Base-by-base conservation (phyloP, 2,888 invertebrate species). In the Argynnis bischoffii region DNA sequence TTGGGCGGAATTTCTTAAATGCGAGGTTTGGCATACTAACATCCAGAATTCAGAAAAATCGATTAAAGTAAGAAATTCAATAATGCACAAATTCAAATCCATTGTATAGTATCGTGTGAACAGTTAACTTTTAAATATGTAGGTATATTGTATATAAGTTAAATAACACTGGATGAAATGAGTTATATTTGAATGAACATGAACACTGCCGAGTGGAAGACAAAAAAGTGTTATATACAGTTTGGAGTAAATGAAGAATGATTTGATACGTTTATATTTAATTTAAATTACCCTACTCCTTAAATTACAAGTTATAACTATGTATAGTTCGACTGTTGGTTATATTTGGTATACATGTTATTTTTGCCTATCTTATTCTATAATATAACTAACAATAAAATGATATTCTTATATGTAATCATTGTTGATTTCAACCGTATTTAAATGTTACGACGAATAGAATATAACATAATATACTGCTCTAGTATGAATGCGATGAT, bases 311-410 rank as follows among this genome's bases (percentile, higher is more conserved):
- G 47, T 21, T 47, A 21, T 47, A 57, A 15, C 57, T 57, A 57
- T 26, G 18, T 15, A 21, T 47, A 57, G n/a, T 15, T 61, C 59
- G n/a, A 59, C 57, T 46, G 50, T 61, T 63, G 55, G 51, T 55
- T 61, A 63, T 61, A 66, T 63, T 66, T 66, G 66, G 66, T 55
- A 66, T 55, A 61, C 51, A 57, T 21, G 47, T 21, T 26, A 18
- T 1, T 57, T 51, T 59, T 46, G 41, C 18, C 41, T 35, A 47
- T 57, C 15, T 57, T 47, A 47, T 15, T 47, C 21, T 47, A 47
- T 47, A 57, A 5, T 6, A 26, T 26, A 26, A 26, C 26, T 26
- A 26, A 26, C 26, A 26, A 26, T 47, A 57, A 55, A 55, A 13
- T 18, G 35, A 41, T 41, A 41, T 41, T 41, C 35, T 41, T 41